Evolutionary conservation across 2,888 invertebrate genomes (phyloP).

Genomic region (Saturnia pavonia): DNA sequence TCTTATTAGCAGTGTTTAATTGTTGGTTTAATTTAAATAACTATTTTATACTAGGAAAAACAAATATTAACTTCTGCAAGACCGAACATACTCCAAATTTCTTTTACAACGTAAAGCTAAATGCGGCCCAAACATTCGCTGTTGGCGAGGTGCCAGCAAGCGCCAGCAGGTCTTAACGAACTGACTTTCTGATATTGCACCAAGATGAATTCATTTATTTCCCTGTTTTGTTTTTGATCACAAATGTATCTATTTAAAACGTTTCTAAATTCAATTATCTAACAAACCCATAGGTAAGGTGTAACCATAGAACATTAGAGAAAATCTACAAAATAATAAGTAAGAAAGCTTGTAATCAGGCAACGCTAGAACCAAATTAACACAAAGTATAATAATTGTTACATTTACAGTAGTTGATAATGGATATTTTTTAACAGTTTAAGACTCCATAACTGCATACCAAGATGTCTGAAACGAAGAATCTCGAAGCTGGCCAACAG

Average conservation of each 20-base stretch:
- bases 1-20: background rate
- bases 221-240: slow-evolving; percentile 35
- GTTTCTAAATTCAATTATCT: background rate
- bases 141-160: slow-evolving; percentile 62
- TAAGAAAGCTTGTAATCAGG: background rate
- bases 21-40: background rate
- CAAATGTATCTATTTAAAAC: slow-evolving; percentile 22
- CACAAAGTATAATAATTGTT: background rate
- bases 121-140: slow-evolving; percentile 60
- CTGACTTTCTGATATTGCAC: slow-evolving; percentile 55
- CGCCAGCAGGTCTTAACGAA: slow-evolving; percentile 69
- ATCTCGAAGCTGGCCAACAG: slow-evolving; percentile 72
- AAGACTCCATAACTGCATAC: slow-evolving; percentile 37
- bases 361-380: background rate
- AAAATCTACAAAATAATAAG: background rate
- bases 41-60: background rate
- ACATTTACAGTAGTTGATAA: background rate
- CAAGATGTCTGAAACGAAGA: slow-evolving; percentile 69
- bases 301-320: background rate
- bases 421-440: slow-evolving; percentile 36
- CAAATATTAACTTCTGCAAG: slow-evolving; percentile 21
- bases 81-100: slow-evolving; percentile 46
- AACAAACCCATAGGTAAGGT: background rate
- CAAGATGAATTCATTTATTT: slow-evolving; percentile 48
- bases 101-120: slow-evolving; percentile 66